These are phyloP conservation scores for human (Homo sapiens) DNA, from an alignment of 2,113 vertebrate species.

Conservation along the genomic window GRCh38 chr5:36254501-36255000, in stretches of 20 bases:
- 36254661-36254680: background rate
- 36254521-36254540: background rate
- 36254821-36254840: background rate
- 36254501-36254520: background rate
- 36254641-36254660: constrained; percentile 25
- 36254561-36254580: background rate
- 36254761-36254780: background rate
- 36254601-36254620: background rate
- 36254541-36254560: background rate
- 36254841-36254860: background rate
- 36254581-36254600: background rate
- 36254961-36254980: background rate
- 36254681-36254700: background rate
- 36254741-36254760: background rate
- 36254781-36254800: background rate
- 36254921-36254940: background rate
- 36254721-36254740: background rate
- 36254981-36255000: background rate
- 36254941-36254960: background rate
- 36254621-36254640: constrained; percentile 24
- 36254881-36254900: background rate
- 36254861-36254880: background rate
- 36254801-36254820: background rate
- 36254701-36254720: background rate
- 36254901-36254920: background rate